Base-by-base conservation (phyloP, 2,888 invertebrate species). In the Ceriagrion tenellum region DNA sequence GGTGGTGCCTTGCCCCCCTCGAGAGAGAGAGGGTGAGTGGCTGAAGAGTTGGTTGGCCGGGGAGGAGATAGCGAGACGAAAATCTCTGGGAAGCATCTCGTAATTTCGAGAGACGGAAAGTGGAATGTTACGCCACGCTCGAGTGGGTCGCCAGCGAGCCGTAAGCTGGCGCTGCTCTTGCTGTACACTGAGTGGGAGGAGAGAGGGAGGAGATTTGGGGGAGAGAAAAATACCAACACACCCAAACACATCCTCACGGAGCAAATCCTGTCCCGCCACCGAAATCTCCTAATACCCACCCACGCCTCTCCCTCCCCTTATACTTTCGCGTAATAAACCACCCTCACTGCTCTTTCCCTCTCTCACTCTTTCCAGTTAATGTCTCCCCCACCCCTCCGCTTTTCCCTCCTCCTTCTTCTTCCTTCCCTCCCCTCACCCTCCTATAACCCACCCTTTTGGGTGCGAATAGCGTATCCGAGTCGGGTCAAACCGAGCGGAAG, bases 401-500 rank as follows among this genome's bases (percentile, higher is more conserved):
- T 47, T 4, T 8, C 47, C 8, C 47, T 8, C 47, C 47, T 47
- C 47, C 47, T 47, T 8, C 47, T 8, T 8, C 47, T 8, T 8
- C 47, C 47, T 8, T 4, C 47, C 47, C 35, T 35, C 35, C 90
- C 91, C 59, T 1, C 20, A 30, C 55, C 88, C 69, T 26, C 8
- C 26, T 8, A n/a, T n/a, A n/a, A 0, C 13, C 63, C 13, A 18
- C 63, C 63, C 18, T 40, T 10, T 88, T 6, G 69, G 69, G 23
- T 20, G 18, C 18, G 59, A 59, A 59, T 59, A 20, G 18, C 69
- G 69, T 69, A 69, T 69, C 69, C 69, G n/a, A 10, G 69, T n/a
- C 69, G 69, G n/a, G 69, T n/a, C 69, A 69, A 69, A n/a, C 69
- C 26, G 69, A 26, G 69, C 69, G 69, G 69, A 69, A 69, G 69